Evolutionary conservation across 37 sponge, comb jelly and placozoan species (phyloP).

Genomic region (Mnemiopsis leidyi): DNA sequence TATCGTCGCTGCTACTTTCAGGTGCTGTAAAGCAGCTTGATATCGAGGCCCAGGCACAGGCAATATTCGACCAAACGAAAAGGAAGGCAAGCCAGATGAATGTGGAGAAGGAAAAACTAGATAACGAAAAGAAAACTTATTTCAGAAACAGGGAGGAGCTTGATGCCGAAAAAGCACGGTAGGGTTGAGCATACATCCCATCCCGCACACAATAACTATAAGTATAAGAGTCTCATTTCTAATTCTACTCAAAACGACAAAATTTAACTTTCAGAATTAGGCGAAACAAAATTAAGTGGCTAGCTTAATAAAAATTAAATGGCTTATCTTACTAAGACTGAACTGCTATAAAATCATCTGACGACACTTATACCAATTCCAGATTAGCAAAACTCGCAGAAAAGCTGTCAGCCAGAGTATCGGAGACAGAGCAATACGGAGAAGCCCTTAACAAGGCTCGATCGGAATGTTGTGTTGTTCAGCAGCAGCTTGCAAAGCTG

Average conservation of each 20-base stretch:
- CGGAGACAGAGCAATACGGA: conserved; percentile 44
- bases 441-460: conserved; percentile 15
- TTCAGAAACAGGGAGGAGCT: conserved; percentile 30
- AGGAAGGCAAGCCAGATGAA: conserved; percentile 15
- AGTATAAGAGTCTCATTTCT: no score
- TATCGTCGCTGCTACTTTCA: no score
- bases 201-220: no score
- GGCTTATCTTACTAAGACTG: no score
- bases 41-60: conserved; percentile 42
- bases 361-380: no score
- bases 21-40: conserved; percentile 50
- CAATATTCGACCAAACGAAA: conserved; percentile 47
- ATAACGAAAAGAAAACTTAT: conserved; percentile 34
- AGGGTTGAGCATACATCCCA: no score
- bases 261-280: no score
- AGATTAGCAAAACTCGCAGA: conserved; percentile 45
- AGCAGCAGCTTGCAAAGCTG: conserved; percentile 45
- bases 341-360: no score
- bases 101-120: conserved; percentile 11
- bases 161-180: neutral
- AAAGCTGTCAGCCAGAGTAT: conserved; percentile 1
- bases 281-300: no score
- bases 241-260: no score
- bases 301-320: no score
- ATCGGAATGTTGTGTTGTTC: conserved; percentile 11